Evolutionary conservation across 2,113 vertebrate genomes (phyloP).

Genomic region (Melanotaenia duboulayi): DNA sequence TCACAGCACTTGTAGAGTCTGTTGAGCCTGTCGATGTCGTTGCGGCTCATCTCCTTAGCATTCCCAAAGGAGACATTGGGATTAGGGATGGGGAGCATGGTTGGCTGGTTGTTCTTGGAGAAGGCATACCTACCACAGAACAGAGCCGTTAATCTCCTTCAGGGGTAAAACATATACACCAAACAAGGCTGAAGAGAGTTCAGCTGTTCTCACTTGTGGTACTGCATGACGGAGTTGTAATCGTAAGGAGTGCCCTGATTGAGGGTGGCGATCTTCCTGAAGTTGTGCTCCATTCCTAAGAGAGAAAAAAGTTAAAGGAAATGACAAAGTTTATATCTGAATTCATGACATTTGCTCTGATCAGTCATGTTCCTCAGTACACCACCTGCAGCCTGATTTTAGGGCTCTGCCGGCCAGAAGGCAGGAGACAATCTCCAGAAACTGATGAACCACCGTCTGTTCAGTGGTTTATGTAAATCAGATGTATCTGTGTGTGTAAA

Average conservation of each 20-base stretch:
- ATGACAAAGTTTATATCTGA: too few relatives aligned
- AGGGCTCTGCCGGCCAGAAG: neutral
- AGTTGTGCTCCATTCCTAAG: slow-evolving; percentile 63
- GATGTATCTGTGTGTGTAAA: neutral
- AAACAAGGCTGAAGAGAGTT: neutral
- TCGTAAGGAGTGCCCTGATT: slow-evolving; percentile 79
- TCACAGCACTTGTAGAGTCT: slow-evolving; percentile 74
- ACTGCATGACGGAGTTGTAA: slow-evolving; percentile 82
- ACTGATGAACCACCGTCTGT: too few relatives aligned
- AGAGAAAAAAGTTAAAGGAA: neutral
- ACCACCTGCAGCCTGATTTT: too few relatives aligned
- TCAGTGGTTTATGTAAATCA: too few relatives aligned
- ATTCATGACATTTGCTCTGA: too few relatives aligned
- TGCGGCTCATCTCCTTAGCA: slow-evolving; percentile 69
- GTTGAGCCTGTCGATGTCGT: slow-evolving; percentile 70
- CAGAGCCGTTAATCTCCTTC: neutral
- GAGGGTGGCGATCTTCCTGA: slow-evolving; percentile 66
- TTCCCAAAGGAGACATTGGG: slow-evolving; percentile 54
- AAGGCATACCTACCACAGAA: slow-evolving; percentile 65
- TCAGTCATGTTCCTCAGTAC: too few relatives aligned
- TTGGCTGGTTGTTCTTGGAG: slow-evolving; percentile 69
- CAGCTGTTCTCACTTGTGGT: slow-evolving; percentile 52
- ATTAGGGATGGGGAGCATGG: slow-evolving; percentile 71
- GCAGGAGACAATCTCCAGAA: neutral
- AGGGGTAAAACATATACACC: neutral